Conservation (phyloP, 2,113 vertebrate genomes). For the Campylomormyrus numenius region DNA sequence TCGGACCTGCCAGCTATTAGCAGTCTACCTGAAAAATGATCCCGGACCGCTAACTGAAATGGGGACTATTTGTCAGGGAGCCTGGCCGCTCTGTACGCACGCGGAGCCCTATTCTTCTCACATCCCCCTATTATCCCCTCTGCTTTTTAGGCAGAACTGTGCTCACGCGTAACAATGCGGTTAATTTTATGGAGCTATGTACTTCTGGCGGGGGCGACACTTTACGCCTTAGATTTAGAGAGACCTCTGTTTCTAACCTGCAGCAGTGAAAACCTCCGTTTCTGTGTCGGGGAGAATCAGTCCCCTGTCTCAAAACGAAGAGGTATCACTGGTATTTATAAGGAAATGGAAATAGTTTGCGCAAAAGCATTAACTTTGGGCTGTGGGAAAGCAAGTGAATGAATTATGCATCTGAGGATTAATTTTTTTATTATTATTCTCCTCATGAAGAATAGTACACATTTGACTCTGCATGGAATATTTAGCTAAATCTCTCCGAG, state of each 20-base stretch:
- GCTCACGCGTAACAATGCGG: background rate
- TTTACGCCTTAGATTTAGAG: background rate
- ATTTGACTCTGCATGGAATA: slow-evolving; percentile 7
- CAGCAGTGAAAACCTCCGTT: background rate
- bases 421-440: slow-evolving; percentile 25
- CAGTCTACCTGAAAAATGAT: background rate
- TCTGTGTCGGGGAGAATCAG: background rate
- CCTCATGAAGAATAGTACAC: slow-evolving; percentile 6
- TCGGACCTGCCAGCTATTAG: background rate
- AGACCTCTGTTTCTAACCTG: background rate
- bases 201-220: background rate
- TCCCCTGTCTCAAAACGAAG: slow-evolving; percentile 39
- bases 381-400: slow-evolving; percentile 17
- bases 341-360: slow-evolving; percentile 24
- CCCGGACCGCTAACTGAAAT: background rate
- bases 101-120: background rate
- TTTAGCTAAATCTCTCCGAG: background rate
- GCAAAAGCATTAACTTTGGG: slow-evolving; percentile 20
- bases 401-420: slow-evolving; percentile 25
- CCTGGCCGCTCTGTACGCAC: background rate
- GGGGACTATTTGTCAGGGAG: background rate
- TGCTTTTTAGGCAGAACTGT: background rate
- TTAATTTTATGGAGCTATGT: background rate
- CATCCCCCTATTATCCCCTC: background rate
- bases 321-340: slow-evolving; percentile 9